Evolutionary conservation across 2,113 vertebrate species (phyloP).

Genomic region (Brevimyrus niger): DNA sequence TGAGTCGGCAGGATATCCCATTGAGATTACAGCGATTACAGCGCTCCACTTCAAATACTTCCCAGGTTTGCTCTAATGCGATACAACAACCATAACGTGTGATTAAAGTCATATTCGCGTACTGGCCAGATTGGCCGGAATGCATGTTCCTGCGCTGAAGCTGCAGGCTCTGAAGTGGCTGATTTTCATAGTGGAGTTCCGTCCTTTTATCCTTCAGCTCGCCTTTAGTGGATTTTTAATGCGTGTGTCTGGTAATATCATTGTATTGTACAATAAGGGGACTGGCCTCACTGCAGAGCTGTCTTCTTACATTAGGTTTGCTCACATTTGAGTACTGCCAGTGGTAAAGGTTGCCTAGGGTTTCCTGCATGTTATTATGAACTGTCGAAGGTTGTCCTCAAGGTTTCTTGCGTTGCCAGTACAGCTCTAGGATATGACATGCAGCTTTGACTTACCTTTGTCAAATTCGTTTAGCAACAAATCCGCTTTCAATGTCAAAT

Average conservation of each 20-base stretch:
- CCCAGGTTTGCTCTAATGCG: constrained; percentile 49
- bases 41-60: constrained; percentile 56
- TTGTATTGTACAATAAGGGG: neutral
- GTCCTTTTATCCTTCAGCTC: constrained; percentile 25
- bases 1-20: constrained; percentile 65
- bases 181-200: constrained; percentile 33
- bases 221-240: neutral
- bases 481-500: neutral
- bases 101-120: constrained; percentile 43
- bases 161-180: constrained; percentile 17
- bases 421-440: neutral
- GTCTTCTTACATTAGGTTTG: neutral
- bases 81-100: constrained; percentile 41
- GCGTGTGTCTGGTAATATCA: constrained; percentile 1
- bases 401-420: neutral
- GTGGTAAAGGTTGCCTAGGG: neutral
- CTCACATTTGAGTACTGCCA: neutral
- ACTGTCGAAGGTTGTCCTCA: constrained; percentile 29
- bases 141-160: constrained; percentile 9
- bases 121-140: constrained; percentile 32
- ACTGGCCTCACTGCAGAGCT: neutral
- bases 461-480: neutral
- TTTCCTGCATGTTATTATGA: neutral
- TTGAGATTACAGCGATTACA: constrained; percentile 60
- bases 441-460: neutral